Evolutionary conservation across 2,113 vertebrate species (phyloP), one percentile per base, ranked within the genome.

Genomic region (Megatriorchis doriae): DNA sequence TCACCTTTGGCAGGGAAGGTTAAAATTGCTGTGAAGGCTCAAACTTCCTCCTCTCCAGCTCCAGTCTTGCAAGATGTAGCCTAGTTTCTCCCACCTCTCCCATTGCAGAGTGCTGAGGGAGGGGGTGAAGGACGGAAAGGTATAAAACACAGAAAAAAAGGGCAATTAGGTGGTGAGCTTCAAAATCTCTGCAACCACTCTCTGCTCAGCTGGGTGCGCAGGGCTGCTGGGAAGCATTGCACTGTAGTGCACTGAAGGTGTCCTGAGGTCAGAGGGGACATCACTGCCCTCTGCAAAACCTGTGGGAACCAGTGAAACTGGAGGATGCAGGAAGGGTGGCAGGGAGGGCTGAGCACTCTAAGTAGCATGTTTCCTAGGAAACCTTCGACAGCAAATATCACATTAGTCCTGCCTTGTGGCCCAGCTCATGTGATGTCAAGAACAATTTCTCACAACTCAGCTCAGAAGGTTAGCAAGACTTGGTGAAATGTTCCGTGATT

Each of bases 371-470:
- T 97, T 95, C 94, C 94, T 95, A 95, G 94, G 93, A 97, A 97
- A 97, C 94, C 92, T 96, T 90, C 38, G 3, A 96, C 84, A 97
- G 91, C 93, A 96, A 96, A 93, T 96, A 97, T 90, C 95, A 96
- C 91, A 95, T 95, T 91, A 97, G 95, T 96, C 95, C 94, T 96
- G 94, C 94, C 91, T 95, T 94, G 94, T 96, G 95, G 95, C 88
- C 91, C 81, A 94, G 95, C 91, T 96, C 94, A 93, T 94, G 86
- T 95, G 96, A 94, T 96, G 93, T 95, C 96, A 94, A 96, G 94
- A 97, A 85, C 89, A 95, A 97, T 97, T 96, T 95, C 95, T 97
- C 96, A 97, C 91, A 97, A 96, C 95, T 94, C 91, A 73, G 88
- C 95, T 97, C 91, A 96, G 95, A 90, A 96, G 88, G 93, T 91